Evolutionary conservation across 1,140 invertebrate genomes (phyloP), one percentile per base, ranked within the genome.

Genomic region (Calephelis virginiensis): DNA sequence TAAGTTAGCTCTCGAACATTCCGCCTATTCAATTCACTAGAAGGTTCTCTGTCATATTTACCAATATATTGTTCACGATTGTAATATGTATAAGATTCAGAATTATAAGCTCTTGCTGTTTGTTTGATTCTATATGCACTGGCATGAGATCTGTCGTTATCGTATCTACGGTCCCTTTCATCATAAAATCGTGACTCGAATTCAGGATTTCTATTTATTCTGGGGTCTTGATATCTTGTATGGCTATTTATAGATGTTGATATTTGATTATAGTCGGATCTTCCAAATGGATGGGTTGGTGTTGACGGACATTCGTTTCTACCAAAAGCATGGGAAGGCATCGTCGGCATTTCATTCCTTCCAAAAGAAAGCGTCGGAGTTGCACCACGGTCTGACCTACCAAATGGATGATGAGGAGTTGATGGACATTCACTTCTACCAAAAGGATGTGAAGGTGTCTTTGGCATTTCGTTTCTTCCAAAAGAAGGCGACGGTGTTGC

Each of bases 141-240:
- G n/a, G 6, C n/a, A 49, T 28, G 9, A 48, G 47, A 62, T 17
- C 61, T 10, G 1, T 79, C 75, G 64, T 67, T 77, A 67, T 77
- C 74, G 49, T 71, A 68, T 6, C 60, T 62, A 49, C 63, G 60
- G 62, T 78, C 76, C 47, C 65, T 74, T 53, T 83, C 78, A 43
- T 78, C 67, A 8, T 65, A 59, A 13, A 66, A 45, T 61, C 38
- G 47, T 37, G 60, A 48, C 74, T 37, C 76, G 70, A 70, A 77
- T 28, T 85, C 77, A 40, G 73, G 68, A 61, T 45, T 79, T 76
- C 82, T 82, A 61, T 82, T 80, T 37, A 80, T 59, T 73, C 87
- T 83, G 37, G 79, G 77, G 77, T 88, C 83, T 50, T 81, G 76
- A 12, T 38, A 6, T 38, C 53, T 56, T 7, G 62, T 69, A 62